Conservation (phyloP, 1,140 invertebrate species). For the Dreissena polymorpha region DNA sequence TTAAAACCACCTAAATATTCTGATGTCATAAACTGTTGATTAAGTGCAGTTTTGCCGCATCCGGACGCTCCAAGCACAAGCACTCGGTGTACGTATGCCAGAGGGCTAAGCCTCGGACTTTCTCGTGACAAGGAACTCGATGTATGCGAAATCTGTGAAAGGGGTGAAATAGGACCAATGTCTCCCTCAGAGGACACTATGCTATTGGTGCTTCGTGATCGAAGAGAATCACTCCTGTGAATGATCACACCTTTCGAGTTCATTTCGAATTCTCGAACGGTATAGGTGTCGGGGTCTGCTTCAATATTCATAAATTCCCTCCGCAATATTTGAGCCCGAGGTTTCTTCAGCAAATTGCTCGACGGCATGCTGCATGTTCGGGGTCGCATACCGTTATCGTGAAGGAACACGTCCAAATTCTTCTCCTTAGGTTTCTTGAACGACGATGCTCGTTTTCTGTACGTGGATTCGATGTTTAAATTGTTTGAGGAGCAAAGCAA, state of each 20-base stretch:
- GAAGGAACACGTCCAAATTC: conserved; percentile 55
- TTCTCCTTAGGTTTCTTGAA: conserved; percentile 64
- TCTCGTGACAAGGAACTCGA: conserved; percentile 18
- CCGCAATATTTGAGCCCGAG: conserved; percentile 60
- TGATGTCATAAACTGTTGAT: conserved; percentile 95
- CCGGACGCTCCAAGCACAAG: not conserved
- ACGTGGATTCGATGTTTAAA: conserved; percentile 49
- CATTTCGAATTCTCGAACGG: conserved; percentile 92
- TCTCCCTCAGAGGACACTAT: conserved; percentile 86
- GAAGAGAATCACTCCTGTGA: conserved; percentile 94
- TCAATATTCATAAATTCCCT: conserved; percentile 55
- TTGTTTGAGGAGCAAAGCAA: conserved; percentile 22
- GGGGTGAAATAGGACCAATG: too few relatives aligned
- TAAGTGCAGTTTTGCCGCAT: conserved; percentile 90
- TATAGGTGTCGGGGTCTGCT: conserved; percentile 86
- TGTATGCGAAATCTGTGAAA: not conserved
- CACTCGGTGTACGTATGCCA: not conserved
- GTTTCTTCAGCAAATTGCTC: conserved; percentile 59
- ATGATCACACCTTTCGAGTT: conserved; percentile 92
- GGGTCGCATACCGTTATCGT: conserved; percentile 66
- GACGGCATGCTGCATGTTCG: conserved; percentile 69
- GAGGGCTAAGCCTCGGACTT: conserved; percentile 18
- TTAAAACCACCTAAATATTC: conserved; percentile 97
- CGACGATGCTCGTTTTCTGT: conserved; percentile 61
- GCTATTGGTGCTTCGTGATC: conserved; percentile 82